Conservation (phyloP, 2,888 invertebrate genomes). For the Tridacna gigas region DNA sequence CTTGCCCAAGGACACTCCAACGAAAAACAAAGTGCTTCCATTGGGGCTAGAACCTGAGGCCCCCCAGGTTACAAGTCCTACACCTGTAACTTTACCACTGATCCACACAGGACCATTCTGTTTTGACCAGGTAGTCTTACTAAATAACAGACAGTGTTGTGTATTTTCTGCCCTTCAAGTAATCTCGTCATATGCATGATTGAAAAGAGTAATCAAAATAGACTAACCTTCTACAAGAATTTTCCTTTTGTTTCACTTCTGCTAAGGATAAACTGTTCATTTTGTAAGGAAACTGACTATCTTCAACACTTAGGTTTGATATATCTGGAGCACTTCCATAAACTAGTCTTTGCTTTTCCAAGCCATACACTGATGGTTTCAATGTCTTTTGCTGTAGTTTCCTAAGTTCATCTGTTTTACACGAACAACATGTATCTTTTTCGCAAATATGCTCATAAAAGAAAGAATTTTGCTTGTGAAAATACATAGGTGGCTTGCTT, state of each 20-base stretch:
- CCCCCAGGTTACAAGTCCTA: too few relatives aligned
- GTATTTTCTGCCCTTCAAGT: too few relatives aligned
- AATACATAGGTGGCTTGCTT: slow-evolving; percentile 48
- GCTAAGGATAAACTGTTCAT: neutral
- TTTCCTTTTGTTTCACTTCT: neutral
- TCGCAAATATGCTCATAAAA: slow-evolving; percentile 25
- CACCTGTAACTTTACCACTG: too few relatives aligned
- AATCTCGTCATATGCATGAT: neutral
- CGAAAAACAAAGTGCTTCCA: too few relatives aligned
- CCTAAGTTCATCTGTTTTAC: slow-evolving; percentile 30
- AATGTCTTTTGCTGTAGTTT: slow-evolving; percentile 46
- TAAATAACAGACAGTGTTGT: too few relatives aligned
- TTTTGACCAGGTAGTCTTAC: too few relatives aligned
- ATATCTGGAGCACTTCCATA: slow-evolving; percentile 70
- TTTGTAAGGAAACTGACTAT: slow-evolving; percentile 61
- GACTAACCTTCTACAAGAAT: neutral
- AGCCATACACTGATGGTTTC: slow-evolving; percentile 71
- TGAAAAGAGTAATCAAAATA: neutral
- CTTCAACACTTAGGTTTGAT: slow-evolving; percentile 36
- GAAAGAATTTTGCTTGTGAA: slow-evolving; percentile 50
- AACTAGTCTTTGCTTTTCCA: slow-evolving; percentile 66
- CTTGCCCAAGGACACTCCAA: too few relatives aligned
- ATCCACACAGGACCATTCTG: too few relatives aligned
- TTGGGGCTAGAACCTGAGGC: too few relatives aligned
- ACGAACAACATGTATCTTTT: slow-evolving; percentile 11